These are phyloP conservation scores for Hippocampus abdominalis DNA, from an alignment of 2,113 vertebrate genomes.

Conservation along the genomic window DNA sequence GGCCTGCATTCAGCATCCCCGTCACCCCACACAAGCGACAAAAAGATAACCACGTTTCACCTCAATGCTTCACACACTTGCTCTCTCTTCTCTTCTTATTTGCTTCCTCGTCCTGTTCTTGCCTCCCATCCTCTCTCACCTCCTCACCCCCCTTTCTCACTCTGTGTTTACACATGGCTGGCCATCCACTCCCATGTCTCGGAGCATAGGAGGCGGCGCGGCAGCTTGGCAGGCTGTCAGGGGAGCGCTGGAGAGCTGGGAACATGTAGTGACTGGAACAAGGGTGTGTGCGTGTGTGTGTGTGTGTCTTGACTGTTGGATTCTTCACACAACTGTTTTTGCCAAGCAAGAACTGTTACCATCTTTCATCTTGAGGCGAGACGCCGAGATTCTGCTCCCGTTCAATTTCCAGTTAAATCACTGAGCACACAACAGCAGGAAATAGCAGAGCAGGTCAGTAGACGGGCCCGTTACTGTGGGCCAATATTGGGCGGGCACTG, in stretches of 20 bases:
- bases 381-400: constrained; percentile 24
- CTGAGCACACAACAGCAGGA: constrained; percentile 4
- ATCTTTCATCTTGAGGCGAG: constrained; percentile 17
- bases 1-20: constrained; percentile 59
- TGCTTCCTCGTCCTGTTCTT: constrained; percentile 35
- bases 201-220: constrained; percentile 61
- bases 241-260: constrained; percentile 61
- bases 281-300: constrained; percentile 15
- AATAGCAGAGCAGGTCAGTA: constrained; percentile 22
- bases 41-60: constrained; percentile 72
- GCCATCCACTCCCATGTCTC: constrained; percentile 67
- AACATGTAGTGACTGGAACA: constrained; percentile 71
- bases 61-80: constrained; percentile 55
- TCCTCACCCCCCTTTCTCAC: constrained; percentile 30
- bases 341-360: constrained; percentile 33
- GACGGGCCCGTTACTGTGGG: constrained; percentile 23
- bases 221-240: constrained; percentile 72
- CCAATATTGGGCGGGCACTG: background rate
- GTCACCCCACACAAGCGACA: constrained; percentile 69
- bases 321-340: constrained; percentile 38
- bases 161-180: constrained; percentile 67
- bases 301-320: background rate
- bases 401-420: constrained; percentile 3
- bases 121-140: constrained; percentile 19
- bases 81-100: constrained; percentile 32